These are phyloP conservation scores for Leuciscus waleckii DNA, from an alignment of 2,797 vertebrate genomes.

Conservation along the genomic window DNA sequence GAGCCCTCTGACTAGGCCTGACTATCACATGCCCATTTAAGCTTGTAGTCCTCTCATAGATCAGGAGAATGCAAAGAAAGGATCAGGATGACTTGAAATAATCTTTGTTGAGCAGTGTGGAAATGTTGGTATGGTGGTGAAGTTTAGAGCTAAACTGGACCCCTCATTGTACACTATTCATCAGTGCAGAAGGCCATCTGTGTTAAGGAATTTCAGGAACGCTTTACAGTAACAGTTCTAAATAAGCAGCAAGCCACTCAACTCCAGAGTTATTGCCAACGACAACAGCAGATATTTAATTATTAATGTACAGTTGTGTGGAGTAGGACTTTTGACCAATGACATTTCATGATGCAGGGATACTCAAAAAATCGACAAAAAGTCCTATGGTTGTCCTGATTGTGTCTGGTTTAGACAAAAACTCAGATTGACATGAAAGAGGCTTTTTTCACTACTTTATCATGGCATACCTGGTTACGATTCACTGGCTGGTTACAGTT, in stretches of 20 bases:
- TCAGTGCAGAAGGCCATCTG: not conserved
- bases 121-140: slow-evolving; percentile 59
- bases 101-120: slow-evolving; percentile 72
- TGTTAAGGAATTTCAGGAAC: slow-evolving; percentile 14
- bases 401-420: not conserved
- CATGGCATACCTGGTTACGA: too few species aligned
- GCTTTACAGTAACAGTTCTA: slow-evolving; percentile 8
- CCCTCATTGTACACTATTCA: slow-evolving; percentile 3
- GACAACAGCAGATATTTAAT: not conserved
- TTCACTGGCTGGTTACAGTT: not conserved
- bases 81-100: slow-evolving; percentile 71
- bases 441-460: not conserved
- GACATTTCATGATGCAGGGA: not conserved
- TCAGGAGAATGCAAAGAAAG: slow-evolving; percentile 68
- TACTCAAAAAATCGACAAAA: not conserved
- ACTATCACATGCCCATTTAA: slow-evolving; percentile 70
- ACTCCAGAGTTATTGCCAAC: not conserved
- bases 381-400: not conserved
- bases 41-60: slow-evolving; percentile 73
- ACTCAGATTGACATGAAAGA: not conserved
- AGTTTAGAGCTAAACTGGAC: not conserved
- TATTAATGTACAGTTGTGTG: slow-evolving; percentile 14
- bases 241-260: slow-evolving; percentile 7
- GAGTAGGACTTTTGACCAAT: not conserved
- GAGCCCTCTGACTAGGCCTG: slow-evolving; percentile 34